Percentiles rank a stretch among this genome's conserved stretches.
phyloP scores from a whole-genome alignment of 2,797 vertebrate genomes.

The Chelmon rostratus region DNA sequence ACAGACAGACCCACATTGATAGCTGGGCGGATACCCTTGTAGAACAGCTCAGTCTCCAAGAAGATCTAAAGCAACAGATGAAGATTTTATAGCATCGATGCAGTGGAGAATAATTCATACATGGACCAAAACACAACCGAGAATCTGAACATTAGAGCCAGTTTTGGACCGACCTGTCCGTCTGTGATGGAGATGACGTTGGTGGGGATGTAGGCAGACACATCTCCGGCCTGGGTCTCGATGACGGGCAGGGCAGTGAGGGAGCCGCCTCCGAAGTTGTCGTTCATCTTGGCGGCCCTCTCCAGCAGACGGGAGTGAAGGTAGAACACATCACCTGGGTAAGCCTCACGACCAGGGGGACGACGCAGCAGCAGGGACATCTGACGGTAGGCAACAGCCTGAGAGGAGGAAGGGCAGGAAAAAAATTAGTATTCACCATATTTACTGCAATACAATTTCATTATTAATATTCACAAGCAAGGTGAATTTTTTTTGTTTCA shows the following conservation, averaged over 20 bases:
- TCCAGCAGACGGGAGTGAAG: slow-evolving; percentile 98
- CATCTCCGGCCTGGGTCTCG: slow-evolving; percentile 98
- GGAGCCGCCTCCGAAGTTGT: slow-evolving; percentile 96
- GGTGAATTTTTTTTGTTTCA: too few relatives aligned
- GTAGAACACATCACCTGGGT: slow-evolving; percentile 98
- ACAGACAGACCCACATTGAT: slow-evolving; percentile 99
- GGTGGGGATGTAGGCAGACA: slow-evolving; percentile 99
- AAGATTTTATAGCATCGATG: not conserved
- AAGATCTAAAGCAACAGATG: slow-evolving; percentile 89
- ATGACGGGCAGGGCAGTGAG: slow-evolving; percentile 97
- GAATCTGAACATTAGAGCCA: rapidly evolving
- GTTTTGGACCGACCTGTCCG: slow-evolving; percentile 89
- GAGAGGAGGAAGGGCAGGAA: not conserved
- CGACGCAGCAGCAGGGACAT: slow-evolving; percentile 98
- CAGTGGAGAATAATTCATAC: rapidly evolving
- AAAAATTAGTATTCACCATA: rapidly evolving
- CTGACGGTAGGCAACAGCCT: slow-evolving; percentile 99
- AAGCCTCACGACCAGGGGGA: slow-evolving; percentile 97
- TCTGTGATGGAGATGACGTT: slow-evolving; percentile 99
- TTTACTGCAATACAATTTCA: not conserved
- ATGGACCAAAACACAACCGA: not conserved
- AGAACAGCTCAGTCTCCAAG: slow-evolving; percentile 99
- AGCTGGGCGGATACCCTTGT: slow-evolving; percentile 98
- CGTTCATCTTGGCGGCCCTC: slow-evolving; percentile 99
- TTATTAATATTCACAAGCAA: too few relatives aligned